These are phyloP conservation scores for Sthenelais limicola DNA, from an alignment of 2,888 invertebrate species.

Conservation along the genomic window DNA sequence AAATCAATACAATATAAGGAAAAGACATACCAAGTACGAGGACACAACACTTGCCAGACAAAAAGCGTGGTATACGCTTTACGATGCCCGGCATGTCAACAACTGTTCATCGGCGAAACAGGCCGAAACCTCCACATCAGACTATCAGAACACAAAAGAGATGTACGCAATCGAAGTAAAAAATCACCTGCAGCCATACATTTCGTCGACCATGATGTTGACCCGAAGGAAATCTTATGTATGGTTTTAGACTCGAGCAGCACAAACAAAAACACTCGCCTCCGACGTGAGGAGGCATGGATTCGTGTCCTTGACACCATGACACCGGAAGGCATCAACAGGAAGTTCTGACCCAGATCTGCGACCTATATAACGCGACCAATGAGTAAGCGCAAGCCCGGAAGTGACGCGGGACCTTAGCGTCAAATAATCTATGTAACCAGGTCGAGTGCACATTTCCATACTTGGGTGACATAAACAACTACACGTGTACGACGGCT, in stretches of 20 bases:
- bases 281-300: background rate
- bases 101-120: conserved; percentile 12
- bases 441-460: too few relatives aligned
- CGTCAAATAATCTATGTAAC: too few relatives aligned
- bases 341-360: background rate
- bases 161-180: background rate
- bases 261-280: background rate
- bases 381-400: too few relatives aligned
- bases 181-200: background rate
- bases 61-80: background rate
- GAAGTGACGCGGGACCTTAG: too few relatives aligned
- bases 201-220: background rate
- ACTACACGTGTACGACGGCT: too few relatives aligned
- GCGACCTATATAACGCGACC: too few relatives aligned
- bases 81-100: background rate
- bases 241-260: background rate
- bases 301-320: background rate
- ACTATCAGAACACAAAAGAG: background rate
- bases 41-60: background rate
- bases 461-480: too few relatives aligned
- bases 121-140: background rate
- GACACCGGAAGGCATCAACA: background rate
- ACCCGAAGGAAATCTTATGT: background rate
- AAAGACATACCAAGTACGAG: background rate
- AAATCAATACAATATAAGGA: background rate